Evolutionary conservation across 1,140 invertebrate species (phyloP).

Genomic region (Apis laboriosa): DNA sequence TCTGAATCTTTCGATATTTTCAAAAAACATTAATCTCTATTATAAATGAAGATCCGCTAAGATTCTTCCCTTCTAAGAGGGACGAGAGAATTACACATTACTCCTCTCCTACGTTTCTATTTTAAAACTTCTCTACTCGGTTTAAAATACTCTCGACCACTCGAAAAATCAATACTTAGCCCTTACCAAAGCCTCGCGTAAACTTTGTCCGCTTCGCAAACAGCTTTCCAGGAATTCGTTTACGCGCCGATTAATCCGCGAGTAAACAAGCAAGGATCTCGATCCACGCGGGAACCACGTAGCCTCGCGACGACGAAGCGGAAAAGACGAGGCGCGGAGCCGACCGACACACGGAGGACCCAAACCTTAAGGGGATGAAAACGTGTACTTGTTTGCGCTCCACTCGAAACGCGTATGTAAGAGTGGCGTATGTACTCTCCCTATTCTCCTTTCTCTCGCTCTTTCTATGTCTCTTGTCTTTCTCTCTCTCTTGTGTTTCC

Average conservation of each 20-base stretch:
- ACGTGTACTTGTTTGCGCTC: conserved; percentile 42
- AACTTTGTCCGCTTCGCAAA: background rate
- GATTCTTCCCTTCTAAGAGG: no score
- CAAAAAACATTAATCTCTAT: no score
- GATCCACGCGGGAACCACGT: background rate
- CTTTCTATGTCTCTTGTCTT: background rate
- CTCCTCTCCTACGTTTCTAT: no score
- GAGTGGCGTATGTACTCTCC: background rate
- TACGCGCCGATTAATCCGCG: background rate
- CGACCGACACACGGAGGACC: conserved; percentile 14
- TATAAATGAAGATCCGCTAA: no score
- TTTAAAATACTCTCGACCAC: conserved; percentile 1
- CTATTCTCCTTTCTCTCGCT: background rate
- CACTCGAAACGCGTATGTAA: conserved; percentile 26
- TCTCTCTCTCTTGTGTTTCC: background rate
- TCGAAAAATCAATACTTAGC: conserved; percentile 1
- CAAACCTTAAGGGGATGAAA: conserved; percentile 18
- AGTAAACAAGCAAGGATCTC: conserved; percentile 9
- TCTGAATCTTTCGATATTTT: no score
- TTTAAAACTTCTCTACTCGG: background rate
- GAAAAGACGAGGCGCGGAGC: no score
- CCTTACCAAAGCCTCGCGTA: background rate
- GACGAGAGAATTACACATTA: no score
- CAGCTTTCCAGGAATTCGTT: background rate
- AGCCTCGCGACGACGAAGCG: background rate